phyloP scores from a whole-genome alignment of 2,113 vertebrate genomes.

The Dissostichus mawsoni region DNA sequence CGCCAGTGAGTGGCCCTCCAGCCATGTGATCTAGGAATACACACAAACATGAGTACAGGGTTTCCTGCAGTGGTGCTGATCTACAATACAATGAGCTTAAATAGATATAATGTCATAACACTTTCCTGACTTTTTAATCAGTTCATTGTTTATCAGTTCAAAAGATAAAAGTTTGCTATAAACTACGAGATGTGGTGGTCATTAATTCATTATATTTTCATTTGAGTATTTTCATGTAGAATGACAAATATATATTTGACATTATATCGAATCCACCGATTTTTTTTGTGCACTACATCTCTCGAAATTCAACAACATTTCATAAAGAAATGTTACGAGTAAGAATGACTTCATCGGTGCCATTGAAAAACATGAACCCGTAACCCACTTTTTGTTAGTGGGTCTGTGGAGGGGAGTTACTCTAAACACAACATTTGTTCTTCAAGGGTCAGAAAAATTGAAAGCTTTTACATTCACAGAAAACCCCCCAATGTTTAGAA shows the following conservation, averaged over 20 bases:
- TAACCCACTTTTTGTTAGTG: not conserved
- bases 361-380: not conserved
- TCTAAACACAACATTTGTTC: not conserved
- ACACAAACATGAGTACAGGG: constrained; percentile 8
- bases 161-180: not conserved
- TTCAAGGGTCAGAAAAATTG: not conserved
- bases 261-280: not conserved
- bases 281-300: not conserved
- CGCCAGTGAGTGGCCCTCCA: constrained; percentile 97
- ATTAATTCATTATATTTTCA: not conserved
- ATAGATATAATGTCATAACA: not conserved
- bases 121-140: not conserved
- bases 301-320: not conserved
- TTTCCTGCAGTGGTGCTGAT: not conserved
- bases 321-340: not conserved
- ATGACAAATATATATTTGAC: not conserved
- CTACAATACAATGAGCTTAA: not conserved
- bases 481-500: not conserved
- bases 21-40: constrained; percentile 92
- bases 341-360: not conserved
- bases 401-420: not conserved
- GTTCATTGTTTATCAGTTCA: not conserved
- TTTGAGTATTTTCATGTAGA: not conserved
- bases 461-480: not conserved
- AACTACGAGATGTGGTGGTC: not conserved